Conservation (phyloP, 2,113 vertebrate species). For the Mormyrus iriodes region DNA sequence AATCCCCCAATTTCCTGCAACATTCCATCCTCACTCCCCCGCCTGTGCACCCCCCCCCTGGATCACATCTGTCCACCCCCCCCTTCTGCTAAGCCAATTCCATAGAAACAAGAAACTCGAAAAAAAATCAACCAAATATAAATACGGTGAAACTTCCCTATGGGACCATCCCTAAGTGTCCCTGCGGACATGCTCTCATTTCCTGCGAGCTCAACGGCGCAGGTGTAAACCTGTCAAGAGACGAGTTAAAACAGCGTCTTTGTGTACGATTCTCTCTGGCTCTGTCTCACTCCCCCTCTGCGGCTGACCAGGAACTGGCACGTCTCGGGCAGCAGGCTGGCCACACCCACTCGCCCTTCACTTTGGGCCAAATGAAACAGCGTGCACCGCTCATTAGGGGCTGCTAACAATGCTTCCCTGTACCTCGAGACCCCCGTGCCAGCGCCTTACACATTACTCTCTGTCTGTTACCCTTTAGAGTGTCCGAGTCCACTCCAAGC, state of each 20-base stretch:
- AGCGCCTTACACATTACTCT: not conserved
- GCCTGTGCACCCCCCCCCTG: not conserved
- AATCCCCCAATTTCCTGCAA: constrained; percentile 40
- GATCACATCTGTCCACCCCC: constrained; percentile 9
- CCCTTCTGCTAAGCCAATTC: not conserved
- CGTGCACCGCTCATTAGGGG: not conserved
- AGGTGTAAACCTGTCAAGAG: not conserved
- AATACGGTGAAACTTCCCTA: not conserved
- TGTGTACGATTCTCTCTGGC: not conserved
- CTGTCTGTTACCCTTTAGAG: not conserved
- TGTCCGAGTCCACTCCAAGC: not conserved
- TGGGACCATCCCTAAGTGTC: not conserved
- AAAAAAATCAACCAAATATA: not conserved
- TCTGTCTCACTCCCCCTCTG: not conserved
- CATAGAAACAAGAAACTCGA: not conserved
- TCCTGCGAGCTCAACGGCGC: not conserved
- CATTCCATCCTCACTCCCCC: constrained; percentile 30
- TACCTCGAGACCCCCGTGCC: not conserved
- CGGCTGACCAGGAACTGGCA: not conserved
- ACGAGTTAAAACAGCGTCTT: not conserved
- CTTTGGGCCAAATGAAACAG: not conserved
- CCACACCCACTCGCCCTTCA: not conserved
- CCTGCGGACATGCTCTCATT: not conserved
- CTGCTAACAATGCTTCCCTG: not conserved
- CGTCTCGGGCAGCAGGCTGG: not conserved